A percentile compares a stretch with the other conserved stretches of the same genome.
These are phyloP conservation scores for Peucedramus taeniatus DNA, from an alignment of 2,113 vertebrate species.

Conservation along the genomic window DNA sequence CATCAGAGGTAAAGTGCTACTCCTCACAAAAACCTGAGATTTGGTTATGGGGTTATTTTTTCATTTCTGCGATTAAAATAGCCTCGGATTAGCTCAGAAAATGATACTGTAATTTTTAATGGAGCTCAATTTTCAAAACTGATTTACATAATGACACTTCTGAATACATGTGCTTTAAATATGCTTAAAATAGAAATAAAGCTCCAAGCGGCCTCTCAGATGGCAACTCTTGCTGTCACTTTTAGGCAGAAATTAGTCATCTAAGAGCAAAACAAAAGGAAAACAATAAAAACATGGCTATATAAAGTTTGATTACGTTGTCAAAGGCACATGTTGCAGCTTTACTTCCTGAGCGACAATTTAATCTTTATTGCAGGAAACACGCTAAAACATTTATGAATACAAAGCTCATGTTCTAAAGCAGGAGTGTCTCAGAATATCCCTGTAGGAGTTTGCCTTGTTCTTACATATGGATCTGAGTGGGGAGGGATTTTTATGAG, in stretches of 20 bases:
- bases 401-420: neutral
- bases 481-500: neutral
- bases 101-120: slow-evolving; percentile 36
- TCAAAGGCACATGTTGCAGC: neutral
- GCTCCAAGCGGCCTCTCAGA: slow-evolving; percentile 8
- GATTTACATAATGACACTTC: slow-evolving; percentile 50
- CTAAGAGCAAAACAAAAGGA: slow-evolving; percentile 40
- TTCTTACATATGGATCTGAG: neutral
- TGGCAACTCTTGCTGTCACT: neutral
- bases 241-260: slow-evolving; percentile 21
- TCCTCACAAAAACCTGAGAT: neutral
- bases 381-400: neutral
- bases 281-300: slow-evolving; percentile 44
- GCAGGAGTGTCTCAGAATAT: neutral
- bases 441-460: neutral
- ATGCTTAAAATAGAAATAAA: slow-evolving; percentile 40
- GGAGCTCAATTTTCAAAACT: slow-evolving; percentile 17
- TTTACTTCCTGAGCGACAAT: slow-evolving; percentile 7
- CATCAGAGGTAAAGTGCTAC: neutral
- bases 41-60: neutral
- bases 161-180: slow-evolving; percentile 32
- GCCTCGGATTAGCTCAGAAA: slow-evolving; percentile 43
- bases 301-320: slow-evolving; percentile 24
- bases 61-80: slow-evolving; percentile 37
- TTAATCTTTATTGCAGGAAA: slow-evolving; percentile 49